Percentiles rank a stretch among this genome's conserved stretches.
phyloP scores from a whole-genome alignment of 2,888 invertebrate genomes.

The Xylota sylvarum region DNA sequence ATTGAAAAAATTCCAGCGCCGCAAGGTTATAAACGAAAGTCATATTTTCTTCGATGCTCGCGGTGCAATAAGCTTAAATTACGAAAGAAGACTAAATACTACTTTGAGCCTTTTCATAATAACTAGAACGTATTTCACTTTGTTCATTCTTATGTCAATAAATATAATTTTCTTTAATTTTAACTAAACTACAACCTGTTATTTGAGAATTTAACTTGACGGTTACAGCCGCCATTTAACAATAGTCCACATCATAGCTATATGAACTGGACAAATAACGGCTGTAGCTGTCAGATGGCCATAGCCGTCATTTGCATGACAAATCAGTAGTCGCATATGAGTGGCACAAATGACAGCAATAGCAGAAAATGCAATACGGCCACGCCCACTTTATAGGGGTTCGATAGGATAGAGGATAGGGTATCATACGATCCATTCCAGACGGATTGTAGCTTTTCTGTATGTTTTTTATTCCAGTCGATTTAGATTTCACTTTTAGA shows the following conservation, averaged over 20 bases:
- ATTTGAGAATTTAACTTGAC: slow-evolving; percentile 19
- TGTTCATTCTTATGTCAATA: slow-evolving; percentile 18
- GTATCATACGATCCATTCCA: too few species aligned
- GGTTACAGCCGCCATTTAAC: slow-evolving; percentile 4
- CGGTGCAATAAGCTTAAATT: slow-evolving; percentile 3
- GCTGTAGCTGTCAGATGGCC: slow-evolving; percentile 5
- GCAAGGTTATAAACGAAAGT: slow-evolving; percentile 3
- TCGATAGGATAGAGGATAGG: too few species aligned
- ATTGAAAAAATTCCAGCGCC: slow-evolving; percentile 17
- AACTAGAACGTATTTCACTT: slow-evolving; percentile 8
- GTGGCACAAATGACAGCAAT: slow-evolving; percentile 5
- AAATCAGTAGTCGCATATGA: slow-evolving; percentile 7
- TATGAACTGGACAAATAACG: slow-evolving; percentile 8
- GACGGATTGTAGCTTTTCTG: too few species aligned
- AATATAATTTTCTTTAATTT: slow-evolving; percentile 10
- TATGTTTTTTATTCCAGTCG: slow-evolving; percentile 7
- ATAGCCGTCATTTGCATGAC: slow-evolving; percentile 3
- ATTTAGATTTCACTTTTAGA: slow-evolving; percentile 5
- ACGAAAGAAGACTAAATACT: slow-evolving; percentile 5
- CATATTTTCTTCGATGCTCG: slow-evolving; percentile 16
- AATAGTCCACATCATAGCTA: slow-evolving; percentile 2
- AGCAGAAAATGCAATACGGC: slow-evolving; percentile 10
- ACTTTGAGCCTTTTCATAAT: slow-evolving; percentile 1
- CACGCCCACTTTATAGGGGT: too few species aligned
- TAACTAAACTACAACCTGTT: not conserved